Conservation (phyloP, 2,113 vertebrate genomes). For the Tauraco erythrolophus region DNA sequence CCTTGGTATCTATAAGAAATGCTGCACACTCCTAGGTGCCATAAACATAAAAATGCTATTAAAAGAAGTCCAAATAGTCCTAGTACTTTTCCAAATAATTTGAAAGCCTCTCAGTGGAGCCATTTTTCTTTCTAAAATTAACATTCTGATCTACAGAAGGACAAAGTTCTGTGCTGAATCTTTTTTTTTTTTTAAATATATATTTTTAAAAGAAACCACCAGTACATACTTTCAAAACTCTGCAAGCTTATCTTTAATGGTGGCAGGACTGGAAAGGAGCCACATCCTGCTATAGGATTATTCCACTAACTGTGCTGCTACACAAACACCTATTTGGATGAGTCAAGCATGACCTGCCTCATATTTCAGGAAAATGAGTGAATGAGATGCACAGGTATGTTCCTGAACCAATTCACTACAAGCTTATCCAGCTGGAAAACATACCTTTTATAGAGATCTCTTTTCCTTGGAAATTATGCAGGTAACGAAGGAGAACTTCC, state of each 20-base stretch:
- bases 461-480: conserved; percentile 98
- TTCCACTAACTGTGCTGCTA: background rate
- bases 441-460: conserved; percentile 99
- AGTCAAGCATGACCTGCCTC: background rate
- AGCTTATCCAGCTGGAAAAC: background rate
- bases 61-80: background rate
- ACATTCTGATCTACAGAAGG: background rate
- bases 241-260: too few relatives aligned
- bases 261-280: background rate
- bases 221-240: background rate
- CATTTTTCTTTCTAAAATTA: background rate
- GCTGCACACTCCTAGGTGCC: background rate
- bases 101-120: background rate
- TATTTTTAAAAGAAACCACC: background rate
- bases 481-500: conserved; percentile 94
- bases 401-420: background rate
- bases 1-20: fast-evolving
- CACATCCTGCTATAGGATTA: background rate
- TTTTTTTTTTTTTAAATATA: background rate
- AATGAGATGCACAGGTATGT: background rate
- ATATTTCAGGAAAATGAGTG: background rate
- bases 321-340: background rate
- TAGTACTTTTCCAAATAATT: background rate
- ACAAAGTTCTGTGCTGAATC: background rate
- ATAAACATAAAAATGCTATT: background rate